A percentile compares a stretch with the other conserved stretches of the same genome.
These are phyloP conservation scores for Meles meles DNA, from an alignment of 2,113 vertebrate genomes.

Conservation along the genomic window DNA sequence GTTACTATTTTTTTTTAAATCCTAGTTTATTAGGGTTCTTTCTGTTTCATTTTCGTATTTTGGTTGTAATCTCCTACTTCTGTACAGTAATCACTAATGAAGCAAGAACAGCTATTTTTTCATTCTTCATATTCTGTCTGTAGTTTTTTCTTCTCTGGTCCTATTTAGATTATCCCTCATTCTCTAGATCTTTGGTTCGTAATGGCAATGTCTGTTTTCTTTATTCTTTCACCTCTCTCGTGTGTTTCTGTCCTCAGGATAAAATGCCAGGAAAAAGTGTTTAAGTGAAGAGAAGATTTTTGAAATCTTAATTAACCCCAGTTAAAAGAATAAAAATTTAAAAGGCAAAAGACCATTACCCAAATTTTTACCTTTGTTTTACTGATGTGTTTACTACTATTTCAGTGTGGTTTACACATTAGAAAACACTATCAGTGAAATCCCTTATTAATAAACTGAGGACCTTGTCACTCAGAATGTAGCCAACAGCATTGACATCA, in stretches of 20 bases:
- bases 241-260: neutral
- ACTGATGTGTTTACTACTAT: neutral
- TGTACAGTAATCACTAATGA: neutral
- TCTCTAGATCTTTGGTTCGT: neutral
- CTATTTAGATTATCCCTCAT: neutral
- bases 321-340: neutral
- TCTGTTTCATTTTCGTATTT: neutral
- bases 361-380: conserved; percentile 3
- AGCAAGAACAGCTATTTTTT: neutral
- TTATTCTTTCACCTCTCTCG: neutral
- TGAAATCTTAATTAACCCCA: conserved; percentile 26
- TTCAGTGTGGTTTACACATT: neutral
- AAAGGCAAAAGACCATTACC: neutral
- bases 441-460: neutral
- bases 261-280: conserved; percentile 7
- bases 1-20: neutral
- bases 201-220: neutral
- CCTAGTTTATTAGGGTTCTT: neutral
- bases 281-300: neutral
- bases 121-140: neutral
- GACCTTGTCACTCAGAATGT: neutral
- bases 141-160: neutral
- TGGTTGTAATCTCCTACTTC: neutral
- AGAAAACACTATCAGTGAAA: neutral
- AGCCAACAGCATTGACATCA: neutral